Conservation (phyloP, 2,113 vertebrate genomes). For the Heterotis niloticus region DNA sequence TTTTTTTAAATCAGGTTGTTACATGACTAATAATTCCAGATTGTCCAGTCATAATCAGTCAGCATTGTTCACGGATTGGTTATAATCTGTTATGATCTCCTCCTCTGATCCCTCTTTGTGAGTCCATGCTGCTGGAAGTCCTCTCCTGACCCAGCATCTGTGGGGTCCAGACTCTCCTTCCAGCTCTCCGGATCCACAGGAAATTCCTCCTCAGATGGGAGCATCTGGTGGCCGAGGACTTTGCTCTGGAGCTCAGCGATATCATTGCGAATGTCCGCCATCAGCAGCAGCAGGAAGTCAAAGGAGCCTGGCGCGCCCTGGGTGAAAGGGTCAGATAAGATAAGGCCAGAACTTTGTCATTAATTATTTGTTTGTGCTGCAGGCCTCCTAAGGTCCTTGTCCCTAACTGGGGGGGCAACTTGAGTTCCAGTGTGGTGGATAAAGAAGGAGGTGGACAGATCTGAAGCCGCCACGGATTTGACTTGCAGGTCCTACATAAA, state of each 20-base stretch:
- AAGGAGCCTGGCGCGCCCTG: slow-evolving; percentile 95
- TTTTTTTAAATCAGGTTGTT: slow-evolving; percentile 34
- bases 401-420: too few relatives aligned
- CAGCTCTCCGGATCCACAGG: slow-evolving; percentile 72
- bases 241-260: slow-evolving; percentile 86
- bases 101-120: slow-evolving; percentile 61
- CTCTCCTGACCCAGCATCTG: slow-evolving; percentile 85
- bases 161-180: slow-evolving; percentile 71
- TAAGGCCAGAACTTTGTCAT: not conserved
- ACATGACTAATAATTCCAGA: not conserved
- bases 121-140: slow-evolving; percentile 65
- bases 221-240: slow-evolving; percentile 74
- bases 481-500: too few relatives aligned
- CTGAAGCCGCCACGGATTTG: too few relatives aligned
- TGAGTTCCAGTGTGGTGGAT: too few relatives aligned
- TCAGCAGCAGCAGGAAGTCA: slow-evolving; percentile 88
- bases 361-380: not conserved
- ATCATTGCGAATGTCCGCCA: slow-evolving; percentile 94
- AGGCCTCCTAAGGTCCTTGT: too few relatives aligned
- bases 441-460: too few relatives aligned
- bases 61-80: slow-evolving; percentile 42
- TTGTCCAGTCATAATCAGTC: not conserved
- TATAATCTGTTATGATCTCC: slow-evolving; percentile 55
- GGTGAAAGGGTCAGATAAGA: slow-evolving; percentile 20
- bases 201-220: slow-evolving; percentile 75